Conservation (phyloP, 2,113 vertebrate species). For the Elephantulus edwardii region DNA sequence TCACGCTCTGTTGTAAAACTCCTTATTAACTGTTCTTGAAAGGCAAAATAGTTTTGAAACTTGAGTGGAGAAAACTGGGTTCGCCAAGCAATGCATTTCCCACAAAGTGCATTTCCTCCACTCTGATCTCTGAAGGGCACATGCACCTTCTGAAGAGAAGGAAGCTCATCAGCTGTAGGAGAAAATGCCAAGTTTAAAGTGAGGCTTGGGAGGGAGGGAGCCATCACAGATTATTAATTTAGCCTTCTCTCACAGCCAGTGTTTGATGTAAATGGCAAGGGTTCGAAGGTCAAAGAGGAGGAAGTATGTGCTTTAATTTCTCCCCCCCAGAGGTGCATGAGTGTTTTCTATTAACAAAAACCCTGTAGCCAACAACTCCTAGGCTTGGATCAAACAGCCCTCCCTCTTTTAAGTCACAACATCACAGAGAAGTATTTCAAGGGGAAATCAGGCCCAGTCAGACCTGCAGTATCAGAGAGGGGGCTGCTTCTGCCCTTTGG, state of each 20-base stretch:
- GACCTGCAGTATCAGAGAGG: constrained; percentile 49
- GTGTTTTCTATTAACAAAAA: constrained; percentile 78
- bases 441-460: constrained; percentile 59
- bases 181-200: constrained; percentile 59
- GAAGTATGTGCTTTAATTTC: constrained; percentile 71
- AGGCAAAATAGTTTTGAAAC: not conserved
- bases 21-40: not conserved
- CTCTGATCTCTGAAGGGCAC: constrained; percentile 5
- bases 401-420: constrained; percentile 71
- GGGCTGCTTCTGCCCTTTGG: constrained; percentile 30
- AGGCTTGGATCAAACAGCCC: constrained; percentile 70
- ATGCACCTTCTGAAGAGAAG: not conserved
- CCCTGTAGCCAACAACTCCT: constrained; percentile 74
- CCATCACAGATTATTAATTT: constrained; percentile 69
- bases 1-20: not conserved
- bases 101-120: not conserved
- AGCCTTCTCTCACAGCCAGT: constrained; percentile 22
- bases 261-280: constrained; percentile 72
- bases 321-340: constrained; percentile 64
- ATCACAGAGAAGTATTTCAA: constrained; percentile 69
- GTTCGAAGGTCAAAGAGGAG: constrained; percentile 69
- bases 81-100: not conserved
- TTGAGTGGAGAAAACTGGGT: not conserved
- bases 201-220: constrained; percentile 31
- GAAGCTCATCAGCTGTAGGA: constrained; percentile 47